phyloP scores from a whole-genome alignment of 2,888 invertebrate genomes.

The Desoria tigrina region DNA sequence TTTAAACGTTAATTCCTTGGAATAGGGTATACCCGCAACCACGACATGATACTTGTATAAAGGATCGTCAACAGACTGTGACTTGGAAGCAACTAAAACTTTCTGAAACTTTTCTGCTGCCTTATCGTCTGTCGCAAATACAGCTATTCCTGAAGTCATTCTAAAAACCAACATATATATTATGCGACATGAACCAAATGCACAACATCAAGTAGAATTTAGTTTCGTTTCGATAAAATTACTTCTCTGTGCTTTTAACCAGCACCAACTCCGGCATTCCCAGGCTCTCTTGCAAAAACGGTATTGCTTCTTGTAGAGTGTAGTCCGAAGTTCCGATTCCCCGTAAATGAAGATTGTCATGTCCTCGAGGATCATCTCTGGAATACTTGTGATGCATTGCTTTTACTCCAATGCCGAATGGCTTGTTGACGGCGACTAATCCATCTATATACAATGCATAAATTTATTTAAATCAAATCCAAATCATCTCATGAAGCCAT shows the following conservation, averaged over 20 bases:
- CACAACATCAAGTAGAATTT: not conserved
- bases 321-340: constrained; percentile 25
- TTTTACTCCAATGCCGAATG: constrained; percentile 45
- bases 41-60: constrained; percentile 34
- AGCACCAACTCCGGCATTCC: constrained; percentile 33
- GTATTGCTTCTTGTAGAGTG: constrained; percentile 41
- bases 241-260: constrained; percentile 42
- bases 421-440: constrained; percentile 46
- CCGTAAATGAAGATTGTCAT: constrained; percentile 31
- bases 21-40: constrained; percentile 23
- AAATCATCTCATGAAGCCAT: not conserved
- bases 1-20: not conserved
- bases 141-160: constrained; percentile 42
- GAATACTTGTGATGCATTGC: not conserved
- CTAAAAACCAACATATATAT: constrained; percentile 25
- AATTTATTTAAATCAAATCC: constrained; percentile 5
- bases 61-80: constrained; percentile 10
- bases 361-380: too few relatives aligned
- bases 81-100: constrained; percentile 21
- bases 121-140: constrained; percentile 39
- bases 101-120: constrained; percentile 18
- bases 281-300: constrained; percentile 30
- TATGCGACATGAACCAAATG: not conserved
- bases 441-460: constrained; percentile 35
- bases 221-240: not conserved